phyloP scores from a whole-genome alignment of 37 sponge, comb jelly and placozoan species.

The Chondrosia reniformis region DNA sequence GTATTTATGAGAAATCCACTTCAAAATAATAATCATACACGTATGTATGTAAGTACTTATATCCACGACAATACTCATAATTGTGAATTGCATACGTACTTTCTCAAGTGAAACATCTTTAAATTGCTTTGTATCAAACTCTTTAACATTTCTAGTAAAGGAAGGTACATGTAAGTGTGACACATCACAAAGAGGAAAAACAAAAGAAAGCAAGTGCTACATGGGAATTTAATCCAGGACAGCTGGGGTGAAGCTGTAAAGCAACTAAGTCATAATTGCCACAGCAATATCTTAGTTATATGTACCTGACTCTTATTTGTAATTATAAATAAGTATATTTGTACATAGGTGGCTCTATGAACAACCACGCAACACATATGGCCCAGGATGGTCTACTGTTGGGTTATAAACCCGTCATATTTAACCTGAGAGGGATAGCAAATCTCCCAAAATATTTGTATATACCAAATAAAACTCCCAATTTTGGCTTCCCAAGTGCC shows the following conservation, averaged over 20 bases:
- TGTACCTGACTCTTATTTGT: not conserved
- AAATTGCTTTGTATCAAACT: not conserved
- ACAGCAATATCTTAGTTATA: not conserved
- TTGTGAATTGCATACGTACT: not conserved
- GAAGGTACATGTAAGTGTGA: no score
- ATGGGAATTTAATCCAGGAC: no score
- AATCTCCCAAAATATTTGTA: not conserved
- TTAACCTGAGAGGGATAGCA: slow-evolving; percentile 29
- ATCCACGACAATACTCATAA: not conserved
- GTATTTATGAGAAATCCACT: no score
- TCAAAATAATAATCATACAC: not conserved
- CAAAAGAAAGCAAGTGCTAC: no score
- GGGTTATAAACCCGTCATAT: slow-evolving; percentile 15
- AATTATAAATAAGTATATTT: not conserved
- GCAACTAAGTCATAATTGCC: no score
- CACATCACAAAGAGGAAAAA: no score
- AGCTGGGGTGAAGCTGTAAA: no score
- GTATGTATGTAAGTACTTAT: not conserved
- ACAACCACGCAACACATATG: slow-evolving; percentile 50
- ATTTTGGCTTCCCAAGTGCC: no score
- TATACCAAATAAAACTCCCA: not conserved
- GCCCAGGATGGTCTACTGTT: slow-evolving; percentile 49
- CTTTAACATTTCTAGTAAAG: not conserved
- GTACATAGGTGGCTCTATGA: slow-evolving; percentile 15
- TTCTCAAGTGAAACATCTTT: not conserved